Evolutionary conservation across 2,113 vertebrate species (phyloP), one percentile per base, ranked within the genome.

Genomic region (Myotis yumanensis): DNA sequence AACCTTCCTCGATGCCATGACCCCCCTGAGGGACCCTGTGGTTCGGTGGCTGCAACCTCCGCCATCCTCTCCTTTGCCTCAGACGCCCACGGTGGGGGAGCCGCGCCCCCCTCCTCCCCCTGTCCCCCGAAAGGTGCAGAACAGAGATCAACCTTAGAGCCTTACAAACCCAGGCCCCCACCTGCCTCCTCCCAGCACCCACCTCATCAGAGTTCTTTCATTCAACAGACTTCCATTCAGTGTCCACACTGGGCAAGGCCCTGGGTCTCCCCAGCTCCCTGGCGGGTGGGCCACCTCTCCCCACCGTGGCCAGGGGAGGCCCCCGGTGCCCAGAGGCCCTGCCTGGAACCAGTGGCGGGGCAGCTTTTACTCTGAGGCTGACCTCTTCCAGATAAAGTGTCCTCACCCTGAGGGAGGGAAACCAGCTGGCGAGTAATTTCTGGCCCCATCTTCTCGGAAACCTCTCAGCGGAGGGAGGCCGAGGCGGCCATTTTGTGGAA

Each of bases 401-500:
- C 32, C 28, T 7, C 7, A 14, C 30, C 5, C 0, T 10, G 35
- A 64, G 52, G 14, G 37, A 72, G 66, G 18, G 59, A n/a, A n/a
- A 51, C 37, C 64, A 71, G 8, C 57, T 35, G 57, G 22, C 18
- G 2, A 4, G 32, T 7, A 5, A 1, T 72, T 77, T 52, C 66
- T n/a, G 20, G 48, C 17, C 20, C 51, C 35, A 51, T 46, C 86
- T 75, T 43, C 62, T 57, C 23, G 32, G n/a, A 75, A 18, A 18
- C 1, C 85, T 23, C n/a, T 71, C 37, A 0, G 35, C 66, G 3
- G 35, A 2, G 7, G 3, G 35, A 2, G 7, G 2, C 7, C 46
- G 25, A 68, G 30, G 89, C 66, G 5, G 97, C 97, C 97, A 97
- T 97, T 96, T 97, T 97, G 95, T 90, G 30, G 22, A 28, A 64